phyloP scores from a whole-genome alignment of 1,140 invertebrate species.

The Sitodiplosis mosellana region DNA sequence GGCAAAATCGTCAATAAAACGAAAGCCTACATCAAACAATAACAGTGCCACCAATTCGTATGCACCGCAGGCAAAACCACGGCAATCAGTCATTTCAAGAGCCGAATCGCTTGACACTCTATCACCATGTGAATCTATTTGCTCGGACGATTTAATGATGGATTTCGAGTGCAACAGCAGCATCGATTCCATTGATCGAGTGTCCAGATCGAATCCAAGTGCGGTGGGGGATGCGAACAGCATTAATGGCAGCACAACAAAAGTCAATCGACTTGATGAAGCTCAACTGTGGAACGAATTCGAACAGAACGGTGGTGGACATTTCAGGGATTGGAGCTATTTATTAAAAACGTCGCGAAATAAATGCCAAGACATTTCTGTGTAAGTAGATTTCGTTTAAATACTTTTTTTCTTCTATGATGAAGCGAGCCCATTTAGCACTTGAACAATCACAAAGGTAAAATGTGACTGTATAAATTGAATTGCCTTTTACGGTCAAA shows the following conservation, averaged over 20 bases:
- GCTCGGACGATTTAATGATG: slow-evolving; percentile 67
- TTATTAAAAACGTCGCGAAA: neutral
- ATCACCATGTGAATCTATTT: slow-evolving; percentile 57
- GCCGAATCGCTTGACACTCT: slow-evolving; percentile 52
- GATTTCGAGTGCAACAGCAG: slow-evolving; percentile 60
- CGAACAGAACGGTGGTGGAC: slow-evolving; percentile 30
- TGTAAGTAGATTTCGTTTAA: too few relatives aligned
- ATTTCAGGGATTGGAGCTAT: slow-evolving; percentile 31
- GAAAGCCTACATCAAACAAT: slow-evolving; percentile 7
- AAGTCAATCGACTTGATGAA: slow-evolving; percentile 30
- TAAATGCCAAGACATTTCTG: too few relatives aligned
- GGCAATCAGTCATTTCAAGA: slow-evolving; percentile 25
- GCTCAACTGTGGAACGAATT: slow-evolving; percentile 30
- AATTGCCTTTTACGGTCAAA: neutral
- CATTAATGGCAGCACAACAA: slow-evolving; percentile 27
- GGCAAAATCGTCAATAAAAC: neutral
- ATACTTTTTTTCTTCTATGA: too few relatives aligned
- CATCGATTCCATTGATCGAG: slow-evolving; percentile 49
- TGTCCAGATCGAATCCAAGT: neutral
- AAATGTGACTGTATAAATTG: neutral
- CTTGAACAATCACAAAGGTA: neutral
- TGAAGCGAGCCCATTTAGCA: neutral
- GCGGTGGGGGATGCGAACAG: slow-evolving; percentile 1
- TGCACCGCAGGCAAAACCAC: neutral
- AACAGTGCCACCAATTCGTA: slow-evolving; percentile 6